Base-by-base conservation (phyloP, 1,140 invertebrate species). In the Thaumetopoea pityocampa region DNA sequence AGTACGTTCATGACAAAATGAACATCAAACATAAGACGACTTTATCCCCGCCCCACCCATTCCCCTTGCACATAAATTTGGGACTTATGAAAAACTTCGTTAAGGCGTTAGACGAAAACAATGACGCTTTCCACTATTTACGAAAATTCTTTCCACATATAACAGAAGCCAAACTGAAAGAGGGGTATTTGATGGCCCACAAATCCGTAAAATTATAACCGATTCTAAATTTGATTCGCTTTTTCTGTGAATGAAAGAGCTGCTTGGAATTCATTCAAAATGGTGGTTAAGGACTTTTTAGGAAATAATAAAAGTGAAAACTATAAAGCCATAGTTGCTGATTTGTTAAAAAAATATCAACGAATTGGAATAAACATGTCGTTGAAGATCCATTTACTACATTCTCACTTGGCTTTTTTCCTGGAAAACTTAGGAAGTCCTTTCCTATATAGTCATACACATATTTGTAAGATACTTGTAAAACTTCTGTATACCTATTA, bases 41-140 rank as follows among this genome's bases (percentile, higher is more conserved):
- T 8, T 32, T 51, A 2, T 6, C 34, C 19, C 30, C 30, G 10
- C 16, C 35, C 9, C 40, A 51, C 22, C 10, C 45, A 30, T 30
- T 18, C 30, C 30, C 30, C 20, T 33, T 40, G 19, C 36, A 48
- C 29, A 69, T 80, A 11, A 79, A 74, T 38, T 32, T 72, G 28
- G 60, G 63, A 4, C 36, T 72, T 1, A 62, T 74, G 38, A 80
- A 79, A 49, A 67, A 72, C 17, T 79, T 71, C 65, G 63, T 74
- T 0, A 78, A 80, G 22, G 45, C 34, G 8, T 8, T 34, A n/a
- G 19, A 34, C 19, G 23, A 34, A 22, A 22, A 34, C 10, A 22
- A 19, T 14, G 18, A 22, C 14, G 32, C 11, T 22, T 34, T 34
- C 19, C 18, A 5, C 4, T 22, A 34, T 34, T 34, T 22, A 5